These are phyloP conservation scores for Anoncus sp. DNA, from an alignment of 2,888 invertebrate genomes.

Conservation along the genomic window DNA sequence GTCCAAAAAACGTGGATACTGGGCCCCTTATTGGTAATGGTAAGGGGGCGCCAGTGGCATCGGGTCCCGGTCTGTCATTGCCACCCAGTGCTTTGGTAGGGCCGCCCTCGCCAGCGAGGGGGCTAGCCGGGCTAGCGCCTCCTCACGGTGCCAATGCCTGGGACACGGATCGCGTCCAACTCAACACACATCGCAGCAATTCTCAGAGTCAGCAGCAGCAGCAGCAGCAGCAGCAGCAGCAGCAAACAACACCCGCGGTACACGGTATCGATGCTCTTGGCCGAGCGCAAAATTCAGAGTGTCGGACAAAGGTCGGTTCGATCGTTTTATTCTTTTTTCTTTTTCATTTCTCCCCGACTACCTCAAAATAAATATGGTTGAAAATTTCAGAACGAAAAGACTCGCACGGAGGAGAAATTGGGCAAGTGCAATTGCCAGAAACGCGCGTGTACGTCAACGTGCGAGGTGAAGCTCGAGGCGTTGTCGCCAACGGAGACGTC, in stretches of 20 bases:
- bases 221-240: constrained; percentile 60
- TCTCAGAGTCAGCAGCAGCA: constrained; percentile 64
- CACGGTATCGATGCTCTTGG: constrained; percentile 75
- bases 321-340: neutral
- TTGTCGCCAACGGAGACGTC: constrained; percentile 77
- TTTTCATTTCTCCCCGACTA: too few relatives aligned
- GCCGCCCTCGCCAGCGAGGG: constrained; percentile 85
- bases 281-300: constrained; percentile 75
- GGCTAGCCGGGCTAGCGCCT: constrained; percentile 83
- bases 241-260: constrained; percentile 68
- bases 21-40: constrained; percentile 99
- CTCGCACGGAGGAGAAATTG: constrained; percentile 74
- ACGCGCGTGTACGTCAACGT: constrained; percentile 78
- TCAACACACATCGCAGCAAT: constrained; percentile 80
- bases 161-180: constrained; percentile 84
- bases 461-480: constrained; percentile 80
- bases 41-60: constrained; percentile 86
- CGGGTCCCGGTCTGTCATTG: constrained; percentile 83
- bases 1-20: constrained; percentile 99
- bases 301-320: constrained; percentile 76
- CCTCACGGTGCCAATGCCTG: constrained; percentile 83
- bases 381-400: constrained; percentile 77
- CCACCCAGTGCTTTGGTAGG: constrained; percentile 83
- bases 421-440: constrained; percentile 78
- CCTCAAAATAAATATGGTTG: too few relatives aligned